Evolutionary conservation across 2,888 invertebrate species (phyloP).

Genomic region (Mactromeris polynyma): DNA sequence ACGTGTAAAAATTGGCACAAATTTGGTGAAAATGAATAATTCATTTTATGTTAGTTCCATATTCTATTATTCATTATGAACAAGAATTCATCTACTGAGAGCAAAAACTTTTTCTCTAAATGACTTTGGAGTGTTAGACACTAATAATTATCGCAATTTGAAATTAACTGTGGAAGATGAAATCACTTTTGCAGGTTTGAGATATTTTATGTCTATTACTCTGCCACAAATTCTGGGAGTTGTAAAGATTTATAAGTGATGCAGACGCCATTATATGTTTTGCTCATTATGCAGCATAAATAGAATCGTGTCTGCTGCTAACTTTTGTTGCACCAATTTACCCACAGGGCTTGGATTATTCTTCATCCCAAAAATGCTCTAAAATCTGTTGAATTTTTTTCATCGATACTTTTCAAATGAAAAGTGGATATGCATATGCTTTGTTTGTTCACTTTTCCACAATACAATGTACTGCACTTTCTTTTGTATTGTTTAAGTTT

Average conservation of each 20-base stretch:
- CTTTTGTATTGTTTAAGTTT: too few relatives aligned
- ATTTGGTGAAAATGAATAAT: constrained; percentile 5
- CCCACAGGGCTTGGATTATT: too few relatives aligned
- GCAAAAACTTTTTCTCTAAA: not conserved
- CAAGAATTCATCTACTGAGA: not conserved
- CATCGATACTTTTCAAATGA: too few relatives aligned
- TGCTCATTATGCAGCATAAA: not conserved
- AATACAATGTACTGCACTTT: too few relatives aligned
- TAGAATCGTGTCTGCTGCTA: not conserved
- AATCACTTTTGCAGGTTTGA: not conserved
- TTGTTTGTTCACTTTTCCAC: too few relatives aligned
- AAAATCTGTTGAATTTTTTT: too few relatives aligned
- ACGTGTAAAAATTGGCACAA: not conserved
- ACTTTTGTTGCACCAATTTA: too few relatives aligned
- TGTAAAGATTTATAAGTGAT: not conserved
- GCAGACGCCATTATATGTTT: not conserved
- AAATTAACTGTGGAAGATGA: not conserved
- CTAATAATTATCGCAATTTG: not conserved
- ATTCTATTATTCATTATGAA: not conserved
- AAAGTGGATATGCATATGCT: too few relatives aligned
- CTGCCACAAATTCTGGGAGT: not conserved
- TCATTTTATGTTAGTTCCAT: not conserved
- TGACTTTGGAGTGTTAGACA: too few relatives aligned
- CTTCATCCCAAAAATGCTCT: too few relatives aligned
- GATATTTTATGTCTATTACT: not conserved